Base-by-base conservation (phyloP, 2,797 vertebrate species). In the Rhincodon typus region DNA sequence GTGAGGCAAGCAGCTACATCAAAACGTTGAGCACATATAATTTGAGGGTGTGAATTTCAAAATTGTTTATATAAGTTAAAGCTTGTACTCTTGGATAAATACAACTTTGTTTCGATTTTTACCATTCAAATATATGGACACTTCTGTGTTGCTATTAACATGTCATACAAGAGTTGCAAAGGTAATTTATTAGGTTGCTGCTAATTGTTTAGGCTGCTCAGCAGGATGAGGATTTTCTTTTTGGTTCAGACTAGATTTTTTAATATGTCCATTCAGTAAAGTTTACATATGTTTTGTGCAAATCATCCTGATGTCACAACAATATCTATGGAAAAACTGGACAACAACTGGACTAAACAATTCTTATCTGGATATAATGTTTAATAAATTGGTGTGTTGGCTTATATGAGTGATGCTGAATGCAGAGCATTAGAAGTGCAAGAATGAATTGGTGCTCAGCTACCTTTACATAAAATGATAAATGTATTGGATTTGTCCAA, bases 171-270 rank as follows among this genome's bases (percentile, higher is more conserved):
- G 62, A 42, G 38, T 38, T 93, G 62, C 3, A n/a, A n/a, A 67
- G 62, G 4, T 67, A 42, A 93, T 93, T 38, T 25, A 42, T 93
- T 93, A 67, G 62, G 62, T 66, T 67, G 62, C 62, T 67, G 34
- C 62, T 93, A 93, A 93, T 93, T 67, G n/a, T n/a, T 42, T 84
- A 79, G n/a, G 34, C n/a, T 79, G 66, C 53, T 91, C 53, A 88
- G 25, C 53, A 69, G 66, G 25, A 38, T 15, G 38, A 93, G 23
- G 8, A 21, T 84, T 23, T 42, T 82, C n/a, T 50, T 50, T 62
- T 46, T 84, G n/a, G 42, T 82, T 82, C 38, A 82, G 38, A 23
- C 0, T 8, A 38, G 57, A 13, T 66, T n/a, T 69, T 62, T 69
- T 93, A 42, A 21, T 38, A 67, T 23, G 62, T 66, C n/a, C 34